phyloP scores from a whole-genome alignment of 1,140 invertebrate species.

The Temnothorax nylanderi region DNA sequence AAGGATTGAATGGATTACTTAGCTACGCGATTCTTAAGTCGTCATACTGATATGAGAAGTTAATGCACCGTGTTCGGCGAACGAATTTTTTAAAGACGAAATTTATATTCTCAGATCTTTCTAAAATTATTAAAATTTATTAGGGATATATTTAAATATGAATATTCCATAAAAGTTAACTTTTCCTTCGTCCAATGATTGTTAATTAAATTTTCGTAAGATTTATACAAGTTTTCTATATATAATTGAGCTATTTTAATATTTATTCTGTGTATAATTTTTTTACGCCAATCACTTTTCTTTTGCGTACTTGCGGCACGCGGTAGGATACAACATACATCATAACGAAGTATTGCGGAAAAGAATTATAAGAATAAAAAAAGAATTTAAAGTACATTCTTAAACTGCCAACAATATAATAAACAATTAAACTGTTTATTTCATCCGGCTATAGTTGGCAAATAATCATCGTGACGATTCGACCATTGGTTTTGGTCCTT shows the following conservation, averaged over 20 bases:
- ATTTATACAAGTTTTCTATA: background rate
- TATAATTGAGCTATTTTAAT: background rate
- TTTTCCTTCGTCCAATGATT: background rate
- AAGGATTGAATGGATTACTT: constrained; percentile 36
- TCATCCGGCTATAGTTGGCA: too few species aligned
- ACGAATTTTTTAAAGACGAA: constrained; percentile 3
- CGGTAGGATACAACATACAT: too few species aligned
- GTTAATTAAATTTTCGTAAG: background rate
- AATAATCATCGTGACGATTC: too few species aligned
- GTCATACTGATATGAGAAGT: constrained; percentile 33
- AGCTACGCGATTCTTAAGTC: constrained; percentile 36
- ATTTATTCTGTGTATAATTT: background rate
- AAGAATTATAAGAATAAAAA: background rate
- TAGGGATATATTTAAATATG: background rate
- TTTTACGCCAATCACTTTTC: background rate
- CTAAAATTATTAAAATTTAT: constrained; percentile 17
- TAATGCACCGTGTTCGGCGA: constrained; percentile 27
- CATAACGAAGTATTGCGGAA: background rate
- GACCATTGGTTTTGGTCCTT: too few species aligned
- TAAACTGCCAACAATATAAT: too few species aligned
- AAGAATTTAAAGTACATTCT: too few species aligned
- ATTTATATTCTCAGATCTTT: constrained; percentile 18
- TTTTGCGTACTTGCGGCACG: background rate
- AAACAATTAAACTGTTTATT: too few species aligned
- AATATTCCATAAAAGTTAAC: background rate